A percentile compares a stretch with the other conserved stretches of the same genome.
These are phyloP conservation scores for Enteromius treurensis DNA, from an alignment of 2,797 vertebrate species.

Conservation along the genomic window DNA sequence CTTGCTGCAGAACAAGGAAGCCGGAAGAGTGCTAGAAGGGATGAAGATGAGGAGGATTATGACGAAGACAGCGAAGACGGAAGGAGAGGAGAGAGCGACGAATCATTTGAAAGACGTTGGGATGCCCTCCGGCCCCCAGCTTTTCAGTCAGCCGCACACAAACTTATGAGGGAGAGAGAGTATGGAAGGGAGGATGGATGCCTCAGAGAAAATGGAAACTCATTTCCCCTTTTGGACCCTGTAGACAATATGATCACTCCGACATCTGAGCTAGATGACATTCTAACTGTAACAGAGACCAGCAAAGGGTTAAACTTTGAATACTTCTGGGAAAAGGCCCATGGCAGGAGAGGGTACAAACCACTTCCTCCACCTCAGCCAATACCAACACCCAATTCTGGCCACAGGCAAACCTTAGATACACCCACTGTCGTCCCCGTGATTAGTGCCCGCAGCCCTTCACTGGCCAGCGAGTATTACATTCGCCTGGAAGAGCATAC, in stretches of 20 bases:
- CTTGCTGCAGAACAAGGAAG: slow-evolving; percentile 80
- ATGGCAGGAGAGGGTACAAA: slow-evolving; percentile 85
- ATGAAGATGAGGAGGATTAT: slow-evolving; percentile 82
- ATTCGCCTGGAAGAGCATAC: slow-evolving; percentile 91
- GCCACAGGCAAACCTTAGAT: slow-evolving; percentile 85
- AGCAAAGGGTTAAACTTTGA: slow-evolving; percentile 94
- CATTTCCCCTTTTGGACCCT: slow-evolving; percentile 86
- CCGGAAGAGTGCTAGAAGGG: slow-evolving; percentile 76
- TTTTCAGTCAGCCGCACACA: slow-evolving; percentile 73
- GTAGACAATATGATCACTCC: slow-evolving; percentile 79
- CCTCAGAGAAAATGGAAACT: slow-evolving; percentile 65
- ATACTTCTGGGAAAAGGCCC: slow-evolving; percentile 93
- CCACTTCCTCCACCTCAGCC: slow-evolving; percentile 80
- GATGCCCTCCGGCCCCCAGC: slow-evolving; percentile 82
- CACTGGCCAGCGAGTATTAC: slow-evolving; percentile 91
- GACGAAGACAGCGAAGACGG: slow-evolving; percentile 75
- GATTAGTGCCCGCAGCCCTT: slow-evolving; percentile 92
- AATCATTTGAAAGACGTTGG: slow-evolving; percentile 90
- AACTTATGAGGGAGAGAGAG: slow-evolving; percentile 80
- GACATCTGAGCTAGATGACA: slow-evolving; percentile 88
- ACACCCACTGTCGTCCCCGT: slow-evolving; percentile 92
- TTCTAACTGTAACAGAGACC: slow-evolving; percentile 92
- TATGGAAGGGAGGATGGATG: slow-evolving; percentile 72
- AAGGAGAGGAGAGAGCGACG: slow-evolving; percentile 80
- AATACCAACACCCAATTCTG: slow-evolving; percentile 80